Evolutionary conservation across 2,888 invertebrate genomes (phyloP), one percentile per base, ranked within the genome.

Genomic region (Apamea anceps): DNA sequence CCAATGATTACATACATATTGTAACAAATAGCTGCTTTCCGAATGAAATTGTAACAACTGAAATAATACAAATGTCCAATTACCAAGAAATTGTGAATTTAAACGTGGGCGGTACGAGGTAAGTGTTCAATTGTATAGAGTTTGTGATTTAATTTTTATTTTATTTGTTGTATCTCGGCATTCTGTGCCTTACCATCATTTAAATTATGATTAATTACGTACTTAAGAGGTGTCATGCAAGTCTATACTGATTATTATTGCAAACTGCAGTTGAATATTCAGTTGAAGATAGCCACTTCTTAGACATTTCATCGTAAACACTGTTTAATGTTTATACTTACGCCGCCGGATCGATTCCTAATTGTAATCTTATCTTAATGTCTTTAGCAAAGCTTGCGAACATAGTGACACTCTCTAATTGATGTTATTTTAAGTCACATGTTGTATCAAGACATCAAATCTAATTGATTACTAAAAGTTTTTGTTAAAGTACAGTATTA

Each of bases 61-160:
- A 85, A 77, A 62, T 78, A 81, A 72, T 74, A 73, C 88, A 90
- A 91, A 97, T 97, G 97, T 93, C 97, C 82, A 96, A 96, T 87
- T 97, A 96, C 86, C 97, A 97, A 92, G 97, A 97, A 95, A 99
- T 99, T 90, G 98, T 99, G 82, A 98, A 99, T 95, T 97, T 99
- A 88, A 99, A 99, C 96, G 99, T 99, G 88, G 99, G 99, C 81
- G 99, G 99, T 85, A 99, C 98, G 92, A 98, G 98, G 99, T 99
- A 97, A 95, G 94, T 93, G 18, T 79, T 32, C 7, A 72, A 75
- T 66, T 45, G 82, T 74, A 80, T 86, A 79, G 85, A 89, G 88
- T 88, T 80, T 85, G 74, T 81, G 72, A 70, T 68, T 77, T 32
- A 45, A 42, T 74, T 68, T 87, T 71, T 70, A 80, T 65, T 73